Evolutionary conservation across 1,140 invertebrate genomes (phyloP).

Genomic region (Drosophila repletoides): DNA sequence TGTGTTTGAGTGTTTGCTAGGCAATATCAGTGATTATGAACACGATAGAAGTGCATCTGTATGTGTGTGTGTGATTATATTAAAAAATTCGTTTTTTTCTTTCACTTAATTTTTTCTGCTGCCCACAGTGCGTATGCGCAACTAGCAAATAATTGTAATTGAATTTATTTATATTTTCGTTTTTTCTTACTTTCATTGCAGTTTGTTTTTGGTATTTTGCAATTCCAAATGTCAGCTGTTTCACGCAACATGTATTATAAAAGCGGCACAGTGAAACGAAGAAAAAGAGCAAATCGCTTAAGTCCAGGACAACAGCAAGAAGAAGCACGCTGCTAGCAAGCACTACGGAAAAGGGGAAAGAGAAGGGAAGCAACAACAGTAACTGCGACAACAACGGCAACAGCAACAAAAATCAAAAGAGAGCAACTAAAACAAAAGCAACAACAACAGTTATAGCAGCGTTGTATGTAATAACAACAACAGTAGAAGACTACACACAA

Average conservation of each 20-base stretch:
- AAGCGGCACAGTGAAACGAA: conserved; percentile 67
- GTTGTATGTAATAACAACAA: not conserved
- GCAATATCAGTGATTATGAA: conserved; percentile 63
- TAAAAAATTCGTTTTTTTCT: conserved; percentile 18
- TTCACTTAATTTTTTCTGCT: not conserved
- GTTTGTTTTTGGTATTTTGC: conserved; percentile 28
- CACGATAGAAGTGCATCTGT: conserved; percentile 33
- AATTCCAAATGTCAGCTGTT: conserved; percentile 72
- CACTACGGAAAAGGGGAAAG: conserved; percentile 2
- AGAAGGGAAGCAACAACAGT: not conserved
- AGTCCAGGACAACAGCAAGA: conserved; percentile 48
- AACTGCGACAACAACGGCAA: conserved; percentile 4
- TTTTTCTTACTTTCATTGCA: conserved; percentile 25
- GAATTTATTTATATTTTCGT: not conserved
- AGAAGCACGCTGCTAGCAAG: conserved; percentile 54
- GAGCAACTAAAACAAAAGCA: conserved; percentile 2
- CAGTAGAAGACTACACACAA: conserved; percentile 1
- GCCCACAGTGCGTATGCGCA: conserved; percentile 64
- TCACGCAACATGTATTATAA: conserved; percentile 74
- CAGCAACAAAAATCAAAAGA: not conserved
- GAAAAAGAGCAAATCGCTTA: conserved; percentile 70
- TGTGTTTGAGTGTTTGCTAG: conserved; percentile 21
- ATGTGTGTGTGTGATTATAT: conserved; percentile 6
- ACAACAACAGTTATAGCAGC: conserved; percentile 3
- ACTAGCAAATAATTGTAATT: conserved; percentile 29